Evolutionary conservation across 2,113 vertebrate species (phyloP), one percentile per base, ranked within the genome.

Genomic region (Cavia porcellus): DNA sequence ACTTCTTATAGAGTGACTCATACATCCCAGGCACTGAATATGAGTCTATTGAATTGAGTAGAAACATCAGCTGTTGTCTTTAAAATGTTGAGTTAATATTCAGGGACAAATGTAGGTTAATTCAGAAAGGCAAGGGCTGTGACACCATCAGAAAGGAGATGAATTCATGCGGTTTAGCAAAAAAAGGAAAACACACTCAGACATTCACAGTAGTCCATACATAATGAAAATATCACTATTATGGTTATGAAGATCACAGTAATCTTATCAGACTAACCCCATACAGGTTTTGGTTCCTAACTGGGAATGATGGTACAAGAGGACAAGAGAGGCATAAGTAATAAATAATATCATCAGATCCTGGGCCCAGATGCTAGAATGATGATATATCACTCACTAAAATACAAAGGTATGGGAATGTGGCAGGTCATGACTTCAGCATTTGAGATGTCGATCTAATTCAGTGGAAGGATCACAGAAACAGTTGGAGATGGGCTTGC

Each of bases 21-120:
- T 8, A 82, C 45, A 50, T 59, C 42, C 28, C 13, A 81, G 52
- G 28, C 32, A n/a, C 38, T 52, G 17, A 84, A 19, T 59, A 59
- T 90, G 55, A 57, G 57, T 17, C 79, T 38, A 3, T 59, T 91
- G 28, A 82, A 57, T 32, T 82, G 45, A 88, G 86, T 19, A 92
- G 32, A 80, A 93, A 90, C 88, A 57, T 32, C 20, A 89, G 28
- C n/a, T 14, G 8, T 74, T 83, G 35, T 42, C 62, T 91, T 72
- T 14, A 94, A 91, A 91, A 80, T 20, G 50, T 24, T 64, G 50
- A 57, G 20, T 77, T 79, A 88, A 61, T 75, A 94, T 64, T 47
- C 42, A 47, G 52, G 86, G 59, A 38, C 9, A 82, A 89, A 52
- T 62, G 15, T 90, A 47, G 47, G 12, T 87, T 62, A 82, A 24